Base-by-base conservation (phyloP, 2,797 vertebrate species). In the Delichon dasypus region DNA sequence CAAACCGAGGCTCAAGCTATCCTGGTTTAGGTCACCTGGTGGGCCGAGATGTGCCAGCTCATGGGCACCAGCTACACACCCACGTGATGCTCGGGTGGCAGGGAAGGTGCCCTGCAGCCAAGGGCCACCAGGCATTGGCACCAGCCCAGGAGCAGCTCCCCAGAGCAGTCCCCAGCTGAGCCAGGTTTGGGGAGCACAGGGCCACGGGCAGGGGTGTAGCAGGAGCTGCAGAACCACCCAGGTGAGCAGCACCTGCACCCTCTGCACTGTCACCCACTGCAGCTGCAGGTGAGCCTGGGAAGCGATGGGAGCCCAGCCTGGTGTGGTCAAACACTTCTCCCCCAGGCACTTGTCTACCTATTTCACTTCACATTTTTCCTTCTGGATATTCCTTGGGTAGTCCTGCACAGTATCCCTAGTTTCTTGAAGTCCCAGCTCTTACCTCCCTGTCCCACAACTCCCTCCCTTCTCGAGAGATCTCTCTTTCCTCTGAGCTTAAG, bases 21-120 rank as follows among this genome's bases (percentile, higher is more conserved):
- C 62, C 50, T 3, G 5, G 26, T 21, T 55, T 27, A 25, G 0
- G 3, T 25, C 34, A 58, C 5, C 0, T 11, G 45, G 13, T 14
- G 80, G 50, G 22, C 16, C 0, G 1, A 29, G 76, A 27, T 26
- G 54, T 53, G 67, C 62, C 79, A 73, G 82, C 60, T 50, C 48
- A 11, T 0, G 15, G 54, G 19, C 75, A 61, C 42, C 38, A 44
- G 36, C 20, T 25, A 11, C 11, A 22, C 34, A 2, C 16, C 5
- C 34, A 20, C 12, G 1, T 3, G 48, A 22, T 23, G 74, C 86
- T 66, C 62, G 5, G 51, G 44, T 5, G 65, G 42, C 54, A 88
- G 30, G 23, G 45, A 58, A 29, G 26, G 64, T 12, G 16, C 21
- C 36, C 61, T 72, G n/a, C 3, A 3, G 34, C 23, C 1, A 1